Percentiles rank a stretch among this genome's conserved stretches.
phyloP scores from a whole-genome alignment of 2,888 invertebrate genomes.

The Drosophila longiperda region DNA sequence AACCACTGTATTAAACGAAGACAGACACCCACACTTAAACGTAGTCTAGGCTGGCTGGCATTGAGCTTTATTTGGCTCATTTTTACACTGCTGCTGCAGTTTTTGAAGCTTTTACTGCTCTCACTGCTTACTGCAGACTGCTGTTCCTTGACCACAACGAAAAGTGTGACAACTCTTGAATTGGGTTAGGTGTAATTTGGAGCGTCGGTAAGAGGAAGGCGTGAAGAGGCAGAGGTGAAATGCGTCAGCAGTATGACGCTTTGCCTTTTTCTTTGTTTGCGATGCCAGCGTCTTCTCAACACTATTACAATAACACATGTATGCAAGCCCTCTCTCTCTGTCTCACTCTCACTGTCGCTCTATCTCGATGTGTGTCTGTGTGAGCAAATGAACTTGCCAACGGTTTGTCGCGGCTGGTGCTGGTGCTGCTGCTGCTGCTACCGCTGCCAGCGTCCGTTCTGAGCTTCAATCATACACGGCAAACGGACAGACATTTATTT shows the following conservation, averaged over 20 bases:
- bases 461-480: constrained; percentile 72
- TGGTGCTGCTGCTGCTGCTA: constrained; percentile 5
- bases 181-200: constrained; percentile 73
- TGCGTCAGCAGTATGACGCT: constrained; percentile 49
- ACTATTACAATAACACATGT: constrained; percentile 41
- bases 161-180: constrained; percentile 66
- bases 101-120: constrained; percentile 29
- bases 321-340: constrained; percentile 2
- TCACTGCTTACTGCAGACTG: neutral
- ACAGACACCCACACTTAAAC: neutral
- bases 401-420: constrained; percentile 1
- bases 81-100: constrained; percentile 28
- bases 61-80: constrained; percentile 45
- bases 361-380: neutral
- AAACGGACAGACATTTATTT: constrained; percentile 50
- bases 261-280: constrained; percentile 46
- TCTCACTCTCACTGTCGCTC: neutral
- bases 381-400: constrained; percentile 11
- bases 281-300: constrained; percentile 17
- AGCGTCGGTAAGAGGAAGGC: too few relatives aligned
- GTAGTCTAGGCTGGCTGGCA: neutral
- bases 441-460: constrained; percentile 50
- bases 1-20: constrained; percentile 19
- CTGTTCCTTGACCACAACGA: constrained; percentile 54
- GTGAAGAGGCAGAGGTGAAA: constrained; percentile 7